A percentile compares a stretch with the other conserved stretches of the same genome.
Conservation (phyloP, 2,797 vertebrate genomes). For the Scleropages formosus region DNA sequence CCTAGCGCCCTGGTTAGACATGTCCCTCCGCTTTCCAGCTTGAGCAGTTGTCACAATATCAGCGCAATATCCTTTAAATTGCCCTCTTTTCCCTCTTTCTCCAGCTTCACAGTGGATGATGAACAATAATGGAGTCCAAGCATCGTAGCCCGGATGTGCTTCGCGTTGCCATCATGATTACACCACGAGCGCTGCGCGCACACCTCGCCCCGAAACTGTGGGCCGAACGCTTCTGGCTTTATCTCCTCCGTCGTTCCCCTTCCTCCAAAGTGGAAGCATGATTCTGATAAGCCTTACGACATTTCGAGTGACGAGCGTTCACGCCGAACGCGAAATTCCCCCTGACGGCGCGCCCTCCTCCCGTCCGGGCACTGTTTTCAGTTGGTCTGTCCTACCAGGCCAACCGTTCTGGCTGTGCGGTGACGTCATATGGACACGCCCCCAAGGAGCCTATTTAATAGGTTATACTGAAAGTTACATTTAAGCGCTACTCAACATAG, state of each 20-base stretch:
- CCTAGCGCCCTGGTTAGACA: slow-evolving; percentile 94
- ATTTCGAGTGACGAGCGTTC: slow-evolving; percentile 1
- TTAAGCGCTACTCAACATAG: too few relatives aligned
- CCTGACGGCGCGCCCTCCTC: neutral
- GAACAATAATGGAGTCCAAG: slow-evolving; percentile 75
- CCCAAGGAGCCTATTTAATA: slow-evolving; percentile 1
- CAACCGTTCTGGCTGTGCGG: slow-evolving; percentile 17
- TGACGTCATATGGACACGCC: slow-evolving; percentile 30
- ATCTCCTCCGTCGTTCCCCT: neutral
- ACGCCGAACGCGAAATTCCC: neutral
- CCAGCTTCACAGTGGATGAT: slow-evolving; percentile 60
- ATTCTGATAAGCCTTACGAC: neutral
- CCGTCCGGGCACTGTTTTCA: too few relatives aligned
- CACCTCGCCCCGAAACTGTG: slow-evolving; percentile 19
- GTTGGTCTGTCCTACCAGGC: slow-evolving; percentile 12
- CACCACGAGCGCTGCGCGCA: slow-evolving; percentile 22
- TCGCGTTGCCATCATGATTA: slow-evolving; percentile 81
- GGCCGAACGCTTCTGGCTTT: neutral
- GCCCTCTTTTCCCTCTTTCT: slow-evolving; percentile 5
- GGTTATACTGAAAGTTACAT: neutral
- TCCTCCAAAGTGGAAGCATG: neutral
- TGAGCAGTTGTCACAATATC: slow-evolving; percentile 39
- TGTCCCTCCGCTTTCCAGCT: slow-evolving; percentile 67
- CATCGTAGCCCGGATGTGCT: slow-evolving; percentile 91
- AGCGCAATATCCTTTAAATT: slow-evolving; percentile 37